A percentile compares a stretch with the other conserved stretches of the same genome.
Evolutionary conservation across 2,888 invertebrate species (phyloP).

Genomic region (Unio delphinus): DNA sequence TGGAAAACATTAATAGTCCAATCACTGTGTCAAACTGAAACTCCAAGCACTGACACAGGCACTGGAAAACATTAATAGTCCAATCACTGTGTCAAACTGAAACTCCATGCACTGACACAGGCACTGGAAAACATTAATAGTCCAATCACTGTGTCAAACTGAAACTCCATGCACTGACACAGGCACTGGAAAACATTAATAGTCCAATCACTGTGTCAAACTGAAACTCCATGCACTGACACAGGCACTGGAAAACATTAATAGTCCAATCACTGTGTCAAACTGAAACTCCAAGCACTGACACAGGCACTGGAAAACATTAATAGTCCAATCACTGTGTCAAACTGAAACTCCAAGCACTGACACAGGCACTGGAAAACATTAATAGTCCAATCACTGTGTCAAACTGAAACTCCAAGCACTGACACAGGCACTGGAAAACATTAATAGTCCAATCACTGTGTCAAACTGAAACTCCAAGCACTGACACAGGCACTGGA

Average conservation of each 20-base stretch:
- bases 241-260: constrained; percentile 76
- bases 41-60: constrained; percentile 93
- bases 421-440: constrained; percentile 83
- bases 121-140: constrained; percentile 72
- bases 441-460: constrained; percentile 80
- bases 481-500: constrained; percentile 85
- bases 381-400: constrained; percentile 83
- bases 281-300: constrained; percentile 98
- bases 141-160: constrained; percentile 96
- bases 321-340: constrained; percentile 85
- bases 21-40: constrained; percentile 98
- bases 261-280: constrained; percentile 88
- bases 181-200: constrained; percentile 75
- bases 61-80: constrained; percentile 72
- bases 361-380: constrained; percentile 80
- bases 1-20: constrained; percentile 72
- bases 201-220: constrained; percentile 94
- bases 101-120: constrained; percentile 94
- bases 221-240: constrained; percentile 96
- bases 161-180: constrained; percentile 94
- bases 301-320: constrained; percentile 78
- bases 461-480: constrained; percentile 98
- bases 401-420: constrained; percentile 98
- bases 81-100: constrained; percentile 97
- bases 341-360: constrained; percentile 98